phyloP scores from a whole-genome alignment of 2,797 vertebrate species.

The Tapera naevia region DNA sequence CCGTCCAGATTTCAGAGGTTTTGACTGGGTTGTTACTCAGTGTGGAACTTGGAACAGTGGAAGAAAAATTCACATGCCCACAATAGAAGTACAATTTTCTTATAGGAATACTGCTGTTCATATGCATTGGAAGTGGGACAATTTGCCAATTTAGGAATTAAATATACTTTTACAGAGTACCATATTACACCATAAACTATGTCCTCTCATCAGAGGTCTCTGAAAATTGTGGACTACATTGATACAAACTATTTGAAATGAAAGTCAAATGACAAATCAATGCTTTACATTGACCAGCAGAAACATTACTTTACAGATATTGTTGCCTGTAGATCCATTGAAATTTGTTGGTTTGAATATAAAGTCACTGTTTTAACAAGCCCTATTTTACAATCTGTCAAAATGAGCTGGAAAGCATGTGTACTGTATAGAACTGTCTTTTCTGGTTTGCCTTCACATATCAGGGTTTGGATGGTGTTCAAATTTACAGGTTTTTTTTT shows the following conservation, averaged over 20 bases:
- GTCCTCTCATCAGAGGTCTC: background rate
- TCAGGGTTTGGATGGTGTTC: background rate
- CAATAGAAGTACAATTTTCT: background rate
- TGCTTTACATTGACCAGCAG: background rate
- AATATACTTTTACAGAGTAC: background rate
- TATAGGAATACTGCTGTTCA: background rate
- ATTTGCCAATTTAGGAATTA: background rate
- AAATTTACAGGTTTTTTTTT: background rate
- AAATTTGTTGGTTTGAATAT: background rate
- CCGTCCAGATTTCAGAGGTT: background rate
- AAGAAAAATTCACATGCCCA: background rate
- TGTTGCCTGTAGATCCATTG: background rate
- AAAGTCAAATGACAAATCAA: background rate
- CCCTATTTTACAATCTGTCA: background rate
- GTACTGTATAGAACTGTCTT: background rate
- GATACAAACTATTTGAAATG: background rate
- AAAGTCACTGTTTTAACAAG: background rate
- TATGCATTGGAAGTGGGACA: background rate
- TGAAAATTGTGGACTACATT: background rate
- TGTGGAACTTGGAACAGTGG: background rate
- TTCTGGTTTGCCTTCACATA: background rate
- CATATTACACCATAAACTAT: background rate
- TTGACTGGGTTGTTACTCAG: background rate
- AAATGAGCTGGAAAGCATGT: background rate
- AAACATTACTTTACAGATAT: background rate